A percentile compares a stretch with the other conserved stretches of the same genome.
phyloP scores from a whole-genome alignment of 2,888 invertebrate genomes.

The Rhamnusium bicolor region DNA sequence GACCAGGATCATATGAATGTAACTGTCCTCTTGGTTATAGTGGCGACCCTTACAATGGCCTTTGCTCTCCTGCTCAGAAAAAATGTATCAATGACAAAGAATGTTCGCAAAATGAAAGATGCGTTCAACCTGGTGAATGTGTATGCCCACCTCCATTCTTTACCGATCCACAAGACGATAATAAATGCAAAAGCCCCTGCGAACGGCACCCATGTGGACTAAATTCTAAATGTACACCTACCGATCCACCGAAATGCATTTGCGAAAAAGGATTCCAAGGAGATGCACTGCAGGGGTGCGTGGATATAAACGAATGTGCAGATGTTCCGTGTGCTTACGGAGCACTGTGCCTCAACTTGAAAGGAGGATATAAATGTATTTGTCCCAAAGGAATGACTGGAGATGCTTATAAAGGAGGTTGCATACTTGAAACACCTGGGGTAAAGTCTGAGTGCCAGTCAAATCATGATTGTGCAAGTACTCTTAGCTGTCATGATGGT shows the following conservation, averaged over 20 bases:
- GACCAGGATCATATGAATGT: constrained; percentile 84
- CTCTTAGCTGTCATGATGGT: constrained; percentile 84
- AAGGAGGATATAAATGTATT: constrained; percentile 89
- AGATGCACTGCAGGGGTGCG: constrained; percentile 87
- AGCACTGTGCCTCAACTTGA: constrained; percentile 90
- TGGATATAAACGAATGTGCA: constrained; percentile 89
- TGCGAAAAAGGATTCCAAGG: constrained; percentile 91
- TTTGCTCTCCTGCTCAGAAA: constrained; percentile 87
- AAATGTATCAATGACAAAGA: constrained; percentile 88
- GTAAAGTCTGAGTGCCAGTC: constrained; percentile 79
- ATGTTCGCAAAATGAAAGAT: constrained; percentile 90
- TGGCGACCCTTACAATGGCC: constrained; percentile 86
- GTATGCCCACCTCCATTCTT: constrained; percentile 93
- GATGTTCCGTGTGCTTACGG: constrained; percentile 89
- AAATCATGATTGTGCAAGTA: constrained; percentile 86
- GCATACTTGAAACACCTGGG: constrained; percentile 75
- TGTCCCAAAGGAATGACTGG: constrained; percentile 89
- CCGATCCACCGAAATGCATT: constrained; percentile 91
- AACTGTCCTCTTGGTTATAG: constrained; percentile 86
- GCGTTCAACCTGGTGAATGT: constrained; percentile 93
- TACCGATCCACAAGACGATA: constrained; percentile 85
- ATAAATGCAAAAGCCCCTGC: constrained; percentile 93
- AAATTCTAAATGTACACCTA: constrained; percentile 91
- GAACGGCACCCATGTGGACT: constrained; percentile 92
- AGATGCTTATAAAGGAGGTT: constrained; percentile 89